A percentile compares a stretch with the other conserved stretches of the same genome.
phyloP scores from a whole-genome alignment of 1,140 invertebrate species.

The Drosophila ercepeae region DNA sequence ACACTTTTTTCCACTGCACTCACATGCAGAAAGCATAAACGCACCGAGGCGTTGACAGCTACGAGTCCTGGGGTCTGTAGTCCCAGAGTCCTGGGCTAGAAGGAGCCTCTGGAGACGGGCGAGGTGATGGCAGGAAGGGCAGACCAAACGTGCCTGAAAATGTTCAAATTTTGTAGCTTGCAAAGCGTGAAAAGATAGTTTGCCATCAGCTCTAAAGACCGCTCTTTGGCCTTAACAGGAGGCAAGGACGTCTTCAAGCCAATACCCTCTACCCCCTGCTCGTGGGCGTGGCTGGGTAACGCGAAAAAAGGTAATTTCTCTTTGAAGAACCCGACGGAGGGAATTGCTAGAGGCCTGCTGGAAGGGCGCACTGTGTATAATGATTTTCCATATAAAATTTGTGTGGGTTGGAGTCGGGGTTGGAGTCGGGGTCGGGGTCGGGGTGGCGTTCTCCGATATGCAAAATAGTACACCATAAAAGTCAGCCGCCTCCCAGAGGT shows the following conservation, averaged over 20 bases:
- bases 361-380: slow-evolving; percentile 35
- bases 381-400: slow-evolving; percentile 69
- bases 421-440: background rate
- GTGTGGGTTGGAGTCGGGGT: slow-evolving; percentile 14
- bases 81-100: slow-evolving; percentile 7
- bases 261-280: slow-evolving; percentile 14
- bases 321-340: slow-evolving; percentile 43
- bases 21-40: slow-evolving; percentile 41
- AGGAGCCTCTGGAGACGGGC: background rate
- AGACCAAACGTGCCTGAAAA: slow-evolving; percentile 73
- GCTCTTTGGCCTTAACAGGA: background rate
- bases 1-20: slow-evolving; percentile 7
- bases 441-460: slow-evolving; percentile 63
- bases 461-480: slow-evolving; percentile 66
- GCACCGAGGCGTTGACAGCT: slow-evolving; percentile 50
- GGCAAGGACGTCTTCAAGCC: slow-evolving; percentile 13
- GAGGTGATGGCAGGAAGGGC: background rate
- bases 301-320: slow-evolving; percentile 72
- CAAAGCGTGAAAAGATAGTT: slow-evolving; percentile 75
- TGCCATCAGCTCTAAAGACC: slow-evolving; percentile 33
- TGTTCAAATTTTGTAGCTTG: slow-evolving; percentile 64
- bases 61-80: slow-evolving; percentile 21
- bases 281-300: slow-evolving; percentile 53
- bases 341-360: slow-evolving; percentile 44
- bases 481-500: slow-evolving; percentile 50